Evolutionary conservation across 2,888 invertebrate genomes (phyloP), one percentile per base, ranked within the genome.

Genomic region (Sialis fuliginosa): DNA sequence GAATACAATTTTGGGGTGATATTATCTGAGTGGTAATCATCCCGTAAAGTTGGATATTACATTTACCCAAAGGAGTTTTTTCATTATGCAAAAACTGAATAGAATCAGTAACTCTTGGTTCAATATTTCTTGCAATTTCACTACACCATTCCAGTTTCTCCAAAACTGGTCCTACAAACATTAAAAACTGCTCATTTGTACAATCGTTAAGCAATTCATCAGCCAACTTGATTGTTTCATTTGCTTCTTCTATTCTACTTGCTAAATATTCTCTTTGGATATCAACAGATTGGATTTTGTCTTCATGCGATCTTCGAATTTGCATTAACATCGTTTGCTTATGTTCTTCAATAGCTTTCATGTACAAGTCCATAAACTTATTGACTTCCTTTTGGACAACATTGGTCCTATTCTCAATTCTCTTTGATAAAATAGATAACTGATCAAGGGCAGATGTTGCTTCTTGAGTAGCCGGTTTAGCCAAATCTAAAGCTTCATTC

Each of bases 181-280:
- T 77, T 1, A 86, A 67, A 33, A 84, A 69, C 64, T 86, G 85
- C 12, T 79, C 76, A 54, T 81, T 79, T 1, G 75, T 76, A 1
- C 79, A 81, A 54, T 76, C 73, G 12, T 79, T 63, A 37, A 58
- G 57, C 6, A 71, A 67, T 58, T 80, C 78, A 48, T 81, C 78
- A 48, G 78, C 69, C 54, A 81, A 81, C 33, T 67, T 62, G 1
- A 81, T 72, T 0, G 78, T 76, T 10, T 75, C 71, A 42, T 66
- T 60, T 0, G 77, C 75, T 47, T 77, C 72, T 4, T 64, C 62
- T 0, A 74, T 70, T 13, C 73, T 64, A 51, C 71, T 69, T 39
- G 74, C 74, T 54, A 72, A 57, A 48, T 64, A 65, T 1, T 58
- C 52, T 41, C 66, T 65, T 48, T 67, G 67, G 30, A 61, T 56